Base-by-base conservation (phyloP, 2,797 vertebrate species). In the Hypotaenidia philippensis region DNA sequence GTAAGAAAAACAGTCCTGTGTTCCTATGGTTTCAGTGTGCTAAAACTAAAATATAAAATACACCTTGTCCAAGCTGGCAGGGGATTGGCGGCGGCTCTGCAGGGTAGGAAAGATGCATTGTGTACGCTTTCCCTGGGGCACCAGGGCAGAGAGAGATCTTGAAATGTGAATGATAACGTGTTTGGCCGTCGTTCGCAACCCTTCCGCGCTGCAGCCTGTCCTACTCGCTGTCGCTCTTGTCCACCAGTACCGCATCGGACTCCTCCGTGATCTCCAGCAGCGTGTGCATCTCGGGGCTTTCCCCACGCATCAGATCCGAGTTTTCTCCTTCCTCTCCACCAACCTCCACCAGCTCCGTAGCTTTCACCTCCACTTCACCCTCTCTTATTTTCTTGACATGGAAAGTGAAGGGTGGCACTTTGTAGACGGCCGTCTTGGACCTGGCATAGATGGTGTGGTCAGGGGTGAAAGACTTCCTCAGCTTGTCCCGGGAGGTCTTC, bases 321-420 rank as follows among this genome's bases (percentile, higher is more conserved):
- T 98, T 98, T 50, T 99, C 99, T 27, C 95, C 96, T 9, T 96
- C 97, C 29, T 99, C 99, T 57, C 98, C 98, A 17, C 98, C 98
- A 64, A 99, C 99, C 94, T 99, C 99, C 94, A 99, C 98, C 99
- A 99, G 99, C 97, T 99, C 99, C 0, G 99, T 99, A 94, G 99
- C 99, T 81, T 99, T 99, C 66, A 99, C 98, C 90, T 99, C 99
- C 82, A 98, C 98, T 93, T 98, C 98, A 0, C 99, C 99, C 60
- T 99, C 99, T 64, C 99, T 97, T 95, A 99, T 98, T 97, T 99
- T 99, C 98, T 99, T 99, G 59, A 99, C 99, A 0, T 99, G 98
- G 97, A 99, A 99, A 89, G 99, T 99, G 97, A 99, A 99, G 14
- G 99, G 99, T 3, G 99, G 99, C 91, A 99, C 99, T 52, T 99